Base-by-base conservation (phyloP, 2,797 vertebrate genomes). In the Premnoplex brunnescens region DNA sequence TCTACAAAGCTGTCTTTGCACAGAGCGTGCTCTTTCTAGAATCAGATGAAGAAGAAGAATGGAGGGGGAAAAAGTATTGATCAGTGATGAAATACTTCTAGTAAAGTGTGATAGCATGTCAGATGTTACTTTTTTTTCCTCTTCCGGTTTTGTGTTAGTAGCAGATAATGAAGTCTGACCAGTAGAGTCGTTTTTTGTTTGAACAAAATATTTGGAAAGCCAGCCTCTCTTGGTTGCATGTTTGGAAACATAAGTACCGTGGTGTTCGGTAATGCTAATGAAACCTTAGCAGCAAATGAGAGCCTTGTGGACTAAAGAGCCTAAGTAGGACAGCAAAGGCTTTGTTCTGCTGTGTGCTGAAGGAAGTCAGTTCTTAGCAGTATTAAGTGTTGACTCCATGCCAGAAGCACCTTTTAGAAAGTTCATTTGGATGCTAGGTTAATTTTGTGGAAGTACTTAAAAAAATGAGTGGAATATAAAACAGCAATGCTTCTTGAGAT, bases 321-420 rank as follows among this genome's bases (percentile, higher is more conserved):
- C 86, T 88, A 96, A 97, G 88, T 97, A 96, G 97, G 97, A 97
- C 97, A 98, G 93, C 90, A 95, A 75, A 95, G 92, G 88, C 96
- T 97, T 97, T 98, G 93, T 97, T 97, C 89, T 96, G 49, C 72
- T 94, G 58, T 88, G 86, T 75, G 69, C 79, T 95, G 83, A 89
- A 95, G 94, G 86, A 97, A 97, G 92, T 95, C 36, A 76, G 93
- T 82, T 89, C 88, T 63, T 89, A 93, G 83, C 76, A 68, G 63
- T 82, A 44, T 54, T 96, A 89, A 77, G 62, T 80, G 55, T 95
- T 97, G 94, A 55, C 95, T 82, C 43, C 63, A 37, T 76, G 90
- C 92, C 95, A 95, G 34, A 95, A 95, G 82, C 89, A 96, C 85
- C 92, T 97, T 97, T 91, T 90, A 91, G 73, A 83, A 81, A 81